Percentiles rank a stretch among this genome's conserved stretches.
phyloP scores from a whole-genome alignment of 2,797 vertebrate species.

The Pseudotriccus pelzelni region DNA sequence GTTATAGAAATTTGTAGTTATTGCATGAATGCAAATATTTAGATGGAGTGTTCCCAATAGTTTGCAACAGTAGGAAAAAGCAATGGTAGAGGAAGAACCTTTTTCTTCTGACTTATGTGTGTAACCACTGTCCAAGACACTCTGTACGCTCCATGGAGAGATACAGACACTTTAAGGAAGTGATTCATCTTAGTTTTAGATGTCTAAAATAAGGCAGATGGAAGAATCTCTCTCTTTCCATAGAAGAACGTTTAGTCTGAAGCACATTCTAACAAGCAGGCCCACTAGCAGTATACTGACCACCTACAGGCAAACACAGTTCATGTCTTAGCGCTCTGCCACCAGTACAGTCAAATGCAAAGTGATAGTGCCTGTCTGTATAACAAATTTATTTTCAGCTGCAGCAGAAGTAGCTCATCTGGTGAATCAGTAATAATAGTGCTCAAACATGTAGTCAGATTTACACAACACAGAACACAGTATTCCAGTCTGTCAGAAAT shows the following conservation, averaged over 20 bases:
- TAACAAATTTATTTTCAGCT: neutral
- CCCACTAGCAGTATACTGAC: neutral
- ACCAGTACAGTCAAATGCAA: neutral
- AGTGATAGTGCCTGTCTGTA: neutral
- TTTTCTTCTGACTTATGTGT: neutral
- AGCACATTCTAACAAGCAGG: neutral
- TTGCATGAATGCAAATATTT: neutral
- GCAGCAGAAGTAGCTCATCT: neutral
- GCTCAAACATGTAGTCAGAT: neutral
- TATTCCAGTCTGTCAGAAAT: neutral
- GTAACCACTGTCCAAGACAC: neutral
- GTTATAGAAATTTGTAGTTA: neutral
- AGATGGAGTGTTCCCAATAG: neutral
- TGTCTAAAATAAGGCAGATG: constrained; percentile 7
- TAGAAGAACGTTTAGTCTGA: neutral
- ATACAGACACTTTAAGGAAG: constrained; percentile 8
- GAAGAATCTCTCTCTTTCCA: neutral
- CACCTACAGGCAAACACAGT: neutral
- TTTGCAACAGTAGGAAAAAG: neutral
- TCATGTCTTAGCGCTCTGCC: neutral
- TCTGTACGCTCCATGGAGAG: neutral
- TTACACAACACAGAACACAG: neutral
- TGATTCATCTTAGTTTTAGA: constrained; percentile 7
- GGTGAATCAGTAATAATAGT: neutral
- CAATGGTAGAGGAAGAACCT: neutral